These are phyloP conservation scores for Drosophila planitibia DNA, from an alignment of 2,888 invertebrate genomes.

Conservation along the genomic window DNA sequence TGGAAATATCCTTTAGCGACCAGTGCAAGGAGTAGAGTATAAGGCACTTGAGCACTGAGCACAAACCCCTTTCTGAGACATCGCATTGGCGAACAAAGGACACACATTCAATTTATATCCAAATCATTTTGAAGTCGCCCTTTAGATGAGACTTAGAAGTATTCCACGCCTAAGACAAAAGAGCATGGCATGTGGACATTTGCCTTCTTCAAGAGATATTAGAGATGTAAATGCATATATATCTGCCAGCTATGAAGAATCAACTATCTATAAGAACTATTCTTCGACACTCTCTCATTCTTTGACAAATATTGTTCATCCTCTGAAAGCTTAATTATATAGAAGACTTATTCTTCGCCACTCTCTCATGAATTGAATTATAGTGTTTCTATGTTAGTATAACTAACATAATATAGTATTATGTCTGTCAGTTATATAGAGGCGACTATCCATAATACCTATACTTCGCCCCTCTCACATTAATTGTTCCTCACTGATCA, in stretches of 20 bases:
- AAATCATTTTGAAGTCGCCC: slow-evolving; percentile 5
- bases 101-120: slow-evolving; percentile 18
- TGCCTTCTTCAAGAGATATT: not conserved
- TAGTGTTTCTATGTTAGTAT: no score
- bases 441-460: not conserved
- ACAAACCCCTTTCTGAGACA: slow-evolving; percentile 13
- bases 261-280: not conserved
- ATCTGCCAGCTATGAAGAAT: not conserved
- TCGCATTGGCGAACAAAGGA: slow-evolving; percentile 11
- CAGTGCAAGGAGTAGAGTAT: slow-evolving; percentile 6
- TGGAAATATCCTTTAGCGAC: slow-evolving; percentile 34
- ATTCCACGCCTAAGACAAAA: not conserved
- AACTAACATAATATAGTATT: no score
- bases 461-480: not conserved
- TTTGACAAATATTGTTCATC: not conserved
- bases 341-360: not conserved
- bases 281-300: not conserved
- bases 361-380: not conserved
- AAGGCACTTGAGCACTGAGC: not conserved
- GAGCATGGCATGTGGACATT: not conserved
- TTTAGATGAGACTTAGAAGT: not conserved
- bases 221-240: not conserved
- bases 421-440: not conserved
- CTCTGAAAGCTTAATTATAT: not conserved
- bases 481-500: not conserved